Percentiles rank a stretch among this genome's conserved stretches.
Evolutionary conservation across 2,797 vertebrate genomes (phyloP).

Genomic region (Bufotes viridis): DNA sequence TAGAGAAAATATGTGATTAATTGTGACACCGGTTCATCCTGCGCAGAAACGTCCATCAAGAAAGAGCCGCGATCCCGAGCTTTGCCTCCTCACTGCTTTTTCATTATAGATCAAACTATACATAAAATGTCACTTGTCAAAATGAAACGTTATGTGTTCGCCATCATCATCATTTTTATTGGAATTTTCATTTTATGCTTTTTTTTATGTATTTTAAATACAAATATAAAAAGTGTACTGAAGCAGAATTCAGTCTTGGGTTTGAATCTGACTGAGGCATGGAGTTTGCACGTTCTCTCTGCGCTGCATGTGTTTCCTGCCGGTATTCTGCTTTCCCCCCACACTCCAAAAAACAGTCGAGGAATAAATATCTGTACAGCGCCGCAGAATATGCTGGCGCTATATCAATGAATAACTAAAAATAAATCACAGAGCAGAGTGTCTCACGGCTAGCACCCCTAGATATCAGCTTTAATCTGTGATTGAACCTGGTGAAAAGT

Average conservation of each 20-base stretch:
- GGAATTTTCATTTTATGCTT: neutral
- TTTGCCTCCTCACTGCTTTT: neutral
- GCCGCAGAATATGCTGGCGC: too few species aligned
- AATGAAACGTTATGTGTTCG: constrained; percentile 5
- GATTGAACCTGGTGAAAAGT: neutral
- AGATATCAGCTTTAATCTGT: neutral
- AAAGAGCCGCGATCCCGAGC: neutral
- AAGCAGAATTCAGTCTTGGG: neutral
- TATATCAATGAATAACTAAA: too few species aligned
- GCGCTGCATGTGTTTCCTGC: too few species aligned
- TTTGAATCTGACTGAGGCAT: too few species aligned
- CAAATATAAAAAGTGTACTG: neutral
- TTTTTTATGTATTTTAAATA: neutral
- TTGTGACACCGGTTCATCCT: constrained; percentile 5
- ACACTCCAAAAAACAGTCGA: too few species aligned
- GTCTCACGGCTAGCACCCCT: neutral
- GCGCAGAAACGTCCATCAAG: neutral
- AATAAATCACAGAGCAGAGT: too few species aligned
- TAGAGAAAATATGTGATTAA: constrained; percentile 7
- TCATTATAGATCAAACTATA: neutral
- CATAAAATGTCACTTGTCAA: neutral
- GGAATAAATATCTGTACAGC: too few species aligned
- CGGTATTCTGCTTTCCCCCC: too few species aligned
- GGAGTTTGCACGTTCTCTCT: too few species aligned
- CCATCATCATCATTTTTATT: neutral